phyloP scores from a whole-genome alignment of 2,888 invertebrate species.

The Micropterix aruncella region DNA sequence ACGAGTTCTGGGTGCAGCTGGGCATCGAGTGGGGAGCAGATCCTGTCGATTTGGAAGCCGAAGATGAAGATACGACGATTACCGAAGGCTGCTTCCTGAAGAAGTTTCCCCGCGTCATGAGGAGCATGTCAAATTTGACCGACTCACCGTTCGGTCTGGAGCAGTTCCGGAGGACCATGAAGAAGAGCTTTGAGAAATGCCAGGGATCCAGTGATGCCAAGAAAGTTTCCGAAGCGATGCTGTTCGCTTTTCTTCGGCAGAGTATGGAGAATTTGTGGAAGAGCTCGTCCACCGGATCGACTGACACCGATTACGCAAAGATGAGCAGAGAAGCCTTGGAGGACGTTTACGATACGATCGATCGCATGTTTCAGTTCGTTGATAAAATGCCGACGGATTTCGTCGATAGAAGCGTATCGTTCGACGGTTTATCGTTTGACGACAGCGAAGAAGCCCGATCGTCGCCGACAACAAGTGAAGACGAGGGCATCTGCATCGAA shows the following conservation, averaged over 20 bases:
- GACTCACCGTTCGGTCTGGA: constrained; percentile 8
- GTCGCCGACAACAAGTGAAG: neutral
- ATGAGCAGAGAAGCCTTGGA: neutral
- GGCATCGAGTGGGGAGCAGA: constrained; percentile 28
- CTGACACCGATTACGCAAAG: neutral
- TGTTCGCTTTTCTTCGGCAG: neutral
- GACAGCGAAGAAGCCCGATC: constrained; percentile 2
- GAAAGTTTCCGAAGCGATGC: neutral
- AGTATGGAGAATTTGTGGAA: neutral
- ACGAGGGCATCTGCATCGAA: neutral
- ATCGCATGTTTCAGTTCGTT: neutral
- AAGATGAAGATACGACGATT: neutral
- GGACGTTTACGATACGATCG: neutral
- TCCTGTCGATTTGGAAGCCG: constrained; percentile 9
- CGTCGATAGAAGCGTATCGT: constrained; percentile 1
- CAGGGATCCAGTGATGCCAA: neutral
- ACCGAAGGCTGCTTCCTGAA: neutral
- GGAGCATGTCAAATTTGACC: constrained; percentile 3
- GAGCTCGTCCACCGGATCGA: neutral
- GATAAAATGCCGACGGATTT: neutral
- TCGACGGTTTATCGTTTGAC: constrained; percentile 8
- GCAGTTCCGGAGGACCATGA: constrained; percentile 3
- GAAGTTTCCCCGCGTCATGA: constrained; percentile 1
- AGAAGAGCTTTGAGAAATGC: neutral
- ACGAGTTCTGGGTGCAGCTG: constrained; percentile 29